Conservation (phyloP, 2,113 vertebrate genomes). For the Hippocampus abdominalis region DNA sequence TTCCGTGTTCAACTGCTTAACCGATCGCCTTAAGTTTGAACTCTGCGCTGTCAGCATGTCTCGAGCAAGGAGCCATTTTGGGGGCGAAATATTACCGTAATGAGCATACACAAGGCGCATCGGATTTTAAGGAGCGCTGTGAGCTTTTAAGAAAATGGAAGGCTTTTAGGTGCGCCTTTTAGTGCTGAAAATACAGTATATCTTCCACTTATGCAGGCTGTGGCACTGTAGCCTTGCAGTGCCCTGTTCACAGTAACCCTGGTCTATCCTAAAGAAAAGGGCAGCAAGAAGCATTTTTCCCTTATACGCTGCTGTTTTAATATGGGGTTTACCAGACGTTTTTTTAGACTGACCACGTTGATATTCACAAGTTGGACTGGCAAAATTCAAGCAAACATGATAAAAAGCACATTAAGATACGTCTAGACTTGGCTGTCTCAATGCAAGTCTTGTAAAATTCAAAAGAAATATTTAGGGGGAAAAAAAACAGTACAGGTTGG, state of each 20-base stretch:
- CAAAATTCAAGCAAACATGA: background rate
- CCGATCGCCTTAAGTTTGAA: too few relatives aligned
- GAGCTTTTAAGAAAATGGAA: too few relatives aligned
- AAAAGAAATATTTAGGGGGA: background rate
- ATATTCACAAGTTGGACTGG: background rate
- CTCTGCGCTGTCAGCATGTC: too few relatives aligned
- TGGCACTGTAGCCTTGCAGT: background rate
- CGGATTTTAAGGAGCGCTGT: too few relatives aligned
- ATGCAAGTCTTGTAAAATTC: background rate
- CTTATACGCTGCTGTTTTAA: background rate
- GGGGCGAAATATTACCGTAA: too few relatives aligned
- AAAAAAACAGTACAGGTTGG: background rate
- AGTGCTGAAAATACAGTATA: too few relatives aligned
- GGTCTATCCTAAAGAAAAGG: background rate
- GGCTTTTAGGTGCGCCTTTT: too few relatives aligned
- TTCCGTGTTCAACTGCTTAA: too few relatives aligned
- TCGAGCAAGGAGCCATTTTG: too few relatives aligned
- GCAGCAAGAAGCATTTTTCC: background rate
- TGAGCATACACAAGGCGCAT: too few relatives aligned
- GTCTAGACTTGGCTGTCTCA: background rate
- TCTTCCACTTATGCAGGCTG: background rate
- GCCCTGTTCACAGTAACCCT: background rate
- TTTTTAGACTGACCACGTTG: background rate
- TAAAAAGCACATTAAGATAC: background rate
- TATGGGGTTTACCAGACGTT: background rate